These are phyloP conservation scores for Apodemia hepburni DNA, from an alignment of 2,888 invertebrate species.

Conservation along the genomic window DNA sequence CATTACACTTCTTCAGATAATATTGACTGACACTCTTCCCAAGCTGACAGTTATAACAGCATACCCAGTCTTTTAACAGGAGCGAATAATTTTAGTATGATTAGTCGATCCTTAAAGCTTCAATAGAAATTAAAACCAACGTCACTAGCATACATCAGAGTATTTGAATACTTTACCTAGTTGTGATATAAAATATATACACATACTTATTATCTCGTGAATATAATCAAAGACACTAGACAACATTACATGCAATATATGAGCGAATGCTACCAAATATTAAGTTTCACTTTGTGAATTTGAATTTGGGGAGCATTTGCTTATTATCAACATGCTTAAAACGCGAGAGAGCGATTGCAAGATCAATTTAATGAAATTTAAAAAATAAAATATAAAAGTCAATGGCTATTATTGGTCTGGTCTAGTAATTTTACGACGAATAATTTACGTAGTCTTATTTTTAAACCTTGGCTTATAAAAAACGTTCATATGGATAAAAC, in stretches of 20 bases:
- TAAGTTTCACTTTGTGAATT: neutral
- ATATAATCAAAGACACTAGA: neutral
- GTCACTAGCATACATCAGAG: neutral
- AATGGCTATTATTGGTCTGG: too few relatives aligned
- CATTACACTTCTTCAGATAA: neutral
- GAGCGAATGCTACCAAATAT: neutral
- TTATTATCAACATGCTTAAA: neutral
- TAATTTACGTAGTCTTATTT: too few relatives aligned
- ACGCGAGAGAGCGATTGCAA: neutral
- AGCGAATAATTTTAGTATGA: too few relatives aligned
- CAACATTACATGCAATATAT: slow-evolving; percentile 5
- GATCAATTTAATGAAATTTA: neutral
- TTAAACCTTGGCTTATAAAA: neutral
- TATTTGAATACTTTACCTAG: neutral
- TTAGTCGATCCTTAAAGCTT: neutral
- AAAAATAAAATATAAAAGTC: neutral
- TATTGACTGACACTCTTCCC: neutral
- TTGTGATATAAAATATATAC: neutral
- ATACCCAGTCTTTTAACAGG: neutral
- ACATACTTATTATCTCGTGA: neutral
- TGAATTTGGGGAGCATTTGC: neutral
- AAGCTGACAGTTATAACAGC: neutral
- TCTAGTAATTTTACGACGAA: too few relatives aligned
- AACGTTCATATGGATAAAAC: too few relatives aligned
- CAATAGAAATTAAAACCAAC: neutral